Base-by-base conservation (phyloP, 1,140 invertebrate genomes). In the Carcinoscorpius rotundicauda region DNA sequence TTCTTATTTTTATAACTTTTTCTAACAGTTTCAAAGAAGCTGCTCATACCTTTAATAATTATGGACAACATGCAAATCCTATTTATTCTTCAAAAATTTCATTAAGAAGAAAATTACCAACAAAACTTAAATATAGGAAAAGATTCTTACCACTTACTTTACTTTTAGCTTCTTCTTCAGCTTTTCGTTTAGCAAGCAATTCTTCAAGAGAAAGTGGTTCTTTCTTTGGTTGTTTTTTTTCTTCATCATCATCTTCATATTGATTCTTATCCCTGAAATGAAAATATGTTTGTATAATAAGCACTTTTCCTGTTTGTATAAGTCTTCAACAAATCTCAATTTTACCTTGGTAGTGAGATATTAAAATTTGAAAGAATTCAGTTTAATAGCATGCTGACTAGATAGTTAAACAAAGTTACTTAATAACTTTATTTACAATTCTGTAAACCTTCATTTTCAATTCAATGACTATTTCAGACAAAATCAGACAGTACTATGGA, bases 201-300 rank as follows among this genome's bases (percentile, higher is more conserved):
- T 99, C 96, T 77, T 99, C 97, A 48, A 99, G 79, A 57, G 95
- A 98, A 4, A 98, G 78, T 0, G 97, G 97, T 75, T 95, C 93
- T 66, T 85, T 87, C 76, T 91, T 93, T 0, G 76, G 68, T 64
- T 72, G 73, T 61, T 59, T 71, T 64, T 65, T 62, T 51, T 69
- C 67, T n/a, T 73, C 68, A 10, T 72, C 71, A 52, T 76, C 75
- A 5, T 78, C 73, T 52, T 76, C 65, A 53, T 79, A 79, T n/a
- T 73, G 70, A 29, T 71, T 59, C 62, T 69, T 69, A 8, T 61
- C n/a, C 52, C 52, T 64, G n/a, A 52, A 49, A 61, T 58, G n/a
- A 58, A 61, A 55, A 62, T n/a, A 49, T 29, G 6, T 29, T 29
- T 29, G 50, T 63, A 62, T 9, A 56, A n/a, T n/a, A 11, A 52